A percentile compares a stretch with the other conserved stretches of the same genome.
phyloP scores from a whole-genome alignment of 2,888 invertebrate species.

The Periphyllus acericola region DNA sequence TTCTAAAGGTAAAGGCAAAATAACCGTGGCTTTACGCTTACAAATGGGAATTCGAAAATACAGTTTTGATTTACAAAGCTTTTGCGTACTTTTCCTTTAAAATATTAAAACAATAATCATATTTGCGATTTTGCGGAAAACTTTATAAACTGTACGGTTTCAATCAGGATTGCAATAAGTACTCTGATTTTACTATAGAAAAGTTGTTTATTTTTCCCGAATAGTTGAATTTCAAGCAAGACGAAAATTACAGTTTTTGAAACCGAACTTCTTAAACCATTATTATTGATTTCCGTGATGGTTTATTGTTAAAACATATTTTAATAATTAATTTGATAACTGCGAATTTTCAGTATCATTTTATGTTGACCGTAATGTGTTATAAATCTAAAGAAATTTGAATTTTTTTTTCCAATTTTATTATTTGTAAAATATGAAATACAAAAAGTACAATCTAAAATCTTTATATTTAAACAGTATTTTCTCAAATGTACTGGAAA shows the following conservation, averaged over 20 bases:
- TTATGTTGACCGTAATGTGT: too few species aligned
- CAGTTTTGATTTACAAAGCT: not conserved
- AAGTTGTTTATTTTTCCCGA: not conserved
- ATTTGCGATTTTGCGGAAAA: constrained; percentile 1
- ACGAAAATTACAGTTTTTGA: not conserved
- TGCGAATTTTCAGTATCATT: too few species aligned
- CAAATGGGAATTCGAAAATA: not conserved
- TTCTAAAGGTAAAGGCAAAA: not conserved
- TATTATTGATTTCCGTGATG: not conserved
- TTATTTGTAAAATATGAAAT: too few species aligned
- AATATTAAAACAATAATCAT: constrained; percentile 18
- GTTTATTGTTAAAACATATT: not conserved
- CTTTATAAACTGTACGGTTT: not conserved
- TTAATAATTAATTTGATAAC: not conserved
- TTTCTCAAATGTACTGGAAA: too few species aligned
- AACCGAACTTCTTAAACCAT: not conserved
- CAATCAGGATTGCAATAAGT: not conserved
- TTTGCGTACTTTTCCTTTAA: not conserved
- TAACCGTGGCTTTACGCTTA: not conserved
- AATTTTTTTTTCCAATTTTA: too few species aligned
- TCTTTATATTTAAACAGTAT: too few species aligned
- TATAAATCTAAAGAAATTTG: too few species aligned
- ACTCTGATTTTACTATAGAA: not conserved
- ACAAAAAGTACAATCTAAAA: too few species aligned
- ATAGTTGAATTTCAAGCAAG: not conserved